phyloP scores from a whole-genome alignment of 2,113 vertebrate species.

The Canis aureus region DNA sequence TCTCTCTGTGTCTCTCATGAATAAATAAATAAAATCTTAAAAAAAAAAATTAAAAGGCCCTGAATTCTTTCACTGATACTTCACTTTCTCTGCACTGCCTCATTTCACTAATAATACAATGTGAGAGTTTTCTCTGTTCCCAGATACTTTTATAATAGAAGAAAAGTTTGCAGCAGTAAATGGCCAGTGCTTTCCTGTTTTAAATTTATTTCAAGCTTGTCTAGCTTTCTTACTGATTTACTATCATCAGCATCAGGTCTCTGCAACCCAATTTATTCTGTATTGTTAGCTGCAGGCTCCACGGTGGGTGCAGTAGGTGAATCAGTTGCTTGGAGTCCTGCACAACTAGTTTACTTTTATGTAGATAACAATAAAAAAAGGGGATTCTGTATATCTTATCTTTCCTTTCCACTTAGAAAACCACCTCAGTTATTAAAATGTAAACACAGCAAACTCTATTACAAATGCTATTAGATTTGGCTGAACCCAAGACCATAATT shows the following conservation, averaged over 20 bases:
- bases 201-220: constrained; percentile 10
- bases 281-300: neutral
- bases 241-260: neutral
- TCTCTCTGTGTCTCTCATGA: no score
- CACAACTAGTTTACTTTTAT: neutral
- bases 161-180: neutral
- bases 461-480: neutral
- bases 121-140: neutral
- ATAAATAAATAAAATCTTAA: no score
- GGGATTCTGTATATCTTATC: neutral
- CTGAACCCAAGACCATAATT: neutral
- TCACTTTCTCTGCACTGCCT: neutral
- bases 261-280: neutral
- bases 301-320: neutral
- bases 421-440: constrained; percentile 5
- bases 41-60: neutral
- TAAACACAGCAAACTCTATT: neutral
- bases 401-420: constrained; percentile 3
- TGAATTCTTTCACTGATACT: neutral
- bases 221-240: neutral
- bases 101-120: constrained; percentile 26
- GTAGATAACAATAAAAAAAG: neutral
- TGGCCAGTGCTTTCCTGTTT: neutral
- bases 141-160: neutral
- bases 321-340: neutral